A percentile compares a stretch with the other conserved stretches of the same genome.
Conservation (phyloP, 2,888 invertebrate species). For the Mylabris sibirica region DNA sequence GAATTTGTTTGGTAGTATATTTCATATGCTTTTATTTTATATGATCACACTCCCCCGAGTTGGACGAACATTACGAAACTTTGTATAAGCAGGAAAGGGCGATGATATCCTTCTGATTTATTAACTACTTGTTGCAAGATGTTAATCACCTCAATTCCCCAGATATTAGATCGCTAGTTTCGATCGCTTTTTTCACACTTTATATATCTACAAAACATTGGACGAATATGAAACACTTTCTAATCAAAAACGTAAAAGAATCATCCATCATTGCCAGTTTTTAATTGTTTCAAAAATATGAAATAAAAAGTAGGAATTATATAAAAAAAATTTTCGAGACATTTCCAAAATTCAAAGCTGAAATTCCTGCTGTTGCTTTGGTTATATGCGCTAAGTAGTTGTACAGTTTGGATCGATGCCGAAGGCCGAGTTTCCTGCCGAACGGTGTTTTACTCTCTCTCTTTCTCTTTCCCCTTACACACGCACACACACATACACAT, state of each 20-base stretch:
- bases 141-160: constrained; percentile 55
- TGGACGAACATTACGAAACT: constrained; percentile 25
- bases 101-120: constrained; percentile 57
- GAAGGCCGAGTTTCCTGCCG: constrained; percentile 5
- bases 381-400: background rate
- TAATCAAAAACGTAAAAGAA: no score
- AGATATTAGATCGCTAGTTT: constrained; percentile 39
- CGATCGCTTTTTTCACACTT: constrained; percentile 31
- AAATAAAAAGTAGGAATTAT: no score
- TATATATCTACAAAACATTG: background rate
- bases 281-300: no score
- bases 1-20: background rate
- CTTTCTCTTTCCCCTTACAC: no score
- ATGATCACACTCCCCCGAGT: constrained; percentile 7
- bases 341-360: background rate
- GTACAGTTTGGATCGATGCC: constrained; percentile 12
- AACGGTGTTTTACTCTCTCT: background rate
- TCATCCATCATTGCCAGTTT: no score
- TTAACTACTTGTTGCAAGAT: constrained; percentile 59
- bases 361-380: background rate
- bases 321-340: background rate
- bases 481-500: background rate
- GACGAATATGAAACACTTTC: no score
- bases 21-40: constrained; percentile 6
- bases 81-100: constrained; percentile 40